Evolutionary conservation across 2,888 invertebrate genomes (phyloP).

Genomic region (Melangyna quadrimaculata): DNA sequence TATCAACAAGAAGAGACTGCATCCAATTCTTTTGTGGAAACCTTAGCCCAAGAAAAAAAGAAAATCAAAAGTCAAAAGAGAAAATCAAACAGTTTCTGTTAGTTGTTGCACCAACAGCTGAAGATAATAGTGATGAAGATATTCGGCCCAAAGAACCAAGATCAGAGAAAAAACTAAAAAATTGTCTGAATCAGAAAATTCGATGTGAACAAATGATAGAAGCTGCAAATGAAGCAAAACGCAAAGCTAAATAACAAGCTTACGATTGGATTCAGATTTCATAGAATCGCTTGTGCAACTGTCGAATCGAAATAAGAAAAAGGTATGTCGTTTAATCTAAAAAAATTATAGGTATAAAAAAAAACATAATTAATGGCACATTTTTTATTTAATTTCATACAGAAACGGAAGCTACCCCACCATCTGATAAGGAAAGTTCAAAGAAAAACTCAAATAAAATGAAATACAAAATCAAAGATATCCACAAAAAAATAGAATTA

Average conservation of each 20-base stretch:
- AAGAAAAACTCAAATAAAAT: constrained; percentile 21
- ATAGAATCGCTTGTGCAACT: too few relatives aligned
- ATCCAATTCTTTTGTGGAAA: constrained; percentile 77
- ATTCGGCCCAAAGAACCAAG: too few relatives aligned
- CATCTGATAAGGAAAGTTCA: constrained; percentile 51
- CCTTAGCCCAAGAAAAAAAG: constrained; percentile 71
- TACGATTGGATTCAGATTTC: too few relatives aligned
- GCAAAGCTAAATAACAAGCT: too few relatives aligned
- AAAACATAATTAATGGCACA: background rate
- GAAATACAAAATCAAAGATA: background rate
- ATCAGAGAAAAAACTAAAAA: too few relatives aligned
- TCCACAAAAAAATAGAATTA: constrained; percentile 13
- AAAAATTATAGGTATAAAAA: background rate
- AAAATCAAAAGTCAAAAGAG: constrained; percentile 74
- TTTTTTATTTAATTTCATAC: too few relatives aligned
- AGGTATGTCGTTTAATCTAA: background rate
- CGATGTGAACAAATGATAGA: too few relatives aligned
- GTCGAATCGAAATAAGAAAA: constrained; percentile 38
- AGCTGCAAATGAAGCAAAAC: too few relatives aligned
- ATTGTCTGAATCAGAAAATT: too few relatives aligned
- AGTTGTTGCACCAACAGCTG: too few relatives aligned
- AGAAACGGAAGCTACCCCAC: too few relatives aligned
- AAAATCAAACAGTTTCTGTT: constrained; percentile 76
- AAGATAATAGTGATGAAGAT: too few relatives aligned
- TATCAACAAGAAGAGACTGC: constrained; percentile 72